A percentile compares a stretch with the other conserved stretches of the same genome.
These are phyloP conservation scores for Ptilodon capucinus DNA, from an alignment of 2,888 invertebrate genomes.

Conservation along the genomic window DNA sequence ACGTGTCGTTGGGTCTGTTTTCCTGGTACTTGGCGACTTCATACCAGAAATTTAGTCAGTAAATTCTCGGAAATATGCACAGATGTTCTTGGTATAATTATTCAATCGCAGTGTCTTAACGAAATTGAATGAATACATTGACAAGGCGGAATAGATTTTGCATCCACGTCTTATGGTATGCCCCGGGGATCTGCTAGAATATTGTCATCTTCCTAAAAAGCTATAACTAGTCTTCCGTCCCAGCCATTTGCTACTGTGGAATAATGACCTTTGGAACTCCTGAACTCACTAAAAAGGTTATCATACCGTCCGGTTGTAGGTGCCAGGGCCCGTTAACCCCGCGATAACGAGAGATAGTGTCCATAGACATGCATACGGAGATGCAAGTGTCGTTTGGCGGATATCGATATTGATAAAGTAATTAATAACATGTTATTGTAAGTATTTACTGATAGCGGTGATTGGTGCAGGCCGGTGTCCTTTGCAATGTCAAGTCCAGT, in stretches of 20 bases:
- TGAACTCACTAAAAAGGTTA: conserved; percentile 24
- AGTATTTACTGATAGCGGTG: conserved; percentile 4
- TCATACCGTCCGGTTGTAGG: conserved; percentile 26
- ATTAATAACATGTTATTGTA: conserved; percentile 26
- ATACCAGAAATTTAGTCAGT: not conserved
- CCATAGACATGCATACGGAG: conserved; percentile 15
- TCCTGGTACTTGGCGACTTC: not conserved
- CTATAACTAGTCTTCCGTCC: conserved; percentile 12
- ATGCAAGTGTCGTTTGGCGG: conserved; percentile 20
- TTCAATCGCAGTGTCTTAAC: too few relatives aligned
- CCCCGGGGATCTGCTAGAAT: too few relatives aligned
- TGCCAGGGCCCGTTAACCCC: conserved; percentile 26
- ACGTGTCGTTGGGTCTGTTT: not conserved
- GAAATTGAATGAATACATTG: too few relatives aligned
- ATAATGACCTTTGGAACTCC: conserved; percentile 29
- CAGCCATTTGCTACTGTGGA: conserved; percentile 7
- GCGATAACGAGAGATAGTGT: conserved; percentile 28
- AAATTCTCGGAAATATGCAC: not conserved
- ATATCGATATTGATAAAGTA: conserved; percentile 23
- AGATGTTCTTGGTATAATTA: not conserved
- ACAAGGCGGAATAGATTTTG: too few relatives aligned
- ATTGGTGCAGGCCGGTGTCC: not conserved
- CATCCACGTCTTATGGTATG: too few relatives aligned
- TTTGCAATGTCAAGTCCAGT: not conserved
- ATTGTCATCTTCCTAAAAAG: not conserved